Evolutionary conservation across 2,113 vertebrate genomes (phyloP).

Genomic region (Ictidomys tridecemlineatus): DNA sequence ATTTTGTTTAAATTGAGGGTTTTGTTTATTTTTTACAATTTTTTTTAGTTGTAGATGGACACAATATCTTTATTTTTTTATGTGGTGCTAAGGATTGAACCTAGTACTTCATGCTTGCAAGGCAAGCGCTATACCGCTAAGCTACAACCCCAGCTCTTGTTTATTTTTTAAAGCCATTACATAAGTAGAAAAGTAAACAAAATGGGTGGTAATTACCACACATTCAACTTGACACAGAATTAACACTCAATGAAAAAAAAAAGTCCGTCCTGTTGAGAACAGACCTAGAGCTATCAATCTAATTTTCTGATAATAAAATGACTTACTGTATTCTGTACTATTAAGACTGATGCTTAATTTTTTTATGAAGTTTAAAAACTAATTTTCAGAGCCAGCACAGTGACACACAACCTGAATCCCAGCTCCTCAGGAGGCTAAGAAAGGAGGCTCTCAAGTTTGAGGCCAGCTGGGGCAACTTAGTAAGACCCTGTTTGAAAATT

Average conservation of each 20-base stretch:
- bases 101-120: too few species aligned
- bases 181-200: slow-evolving; percentile 8
- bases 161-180: neutral
- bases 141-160: neutral
- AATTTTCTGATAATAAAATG: slow-evolving; percentile 22
- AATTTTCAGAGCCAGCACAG: neutral
- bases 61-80: too few species aligned
- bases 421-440: too few species aligned
- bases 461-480: neutral
- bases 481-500: too few species aligned
- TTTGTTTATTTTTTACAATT: neutral
- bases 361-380: slow-evolving; percentile 21
- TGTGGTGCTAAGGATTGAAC: too few species aligned
- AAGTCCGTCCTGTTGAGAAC: neutral
- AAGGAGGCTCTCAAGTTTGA: too few species aligned
- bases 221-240: neutral
- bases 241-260: neutral
- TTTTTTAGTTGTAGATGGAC: too few species aligned
- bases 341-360: neutral
- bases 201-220: slow-evolving; percentile 35
- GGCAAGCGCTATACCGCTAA: too few species aligned
- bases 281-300: neutral
- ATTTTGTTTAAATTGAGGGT: slow-evolving; percentile 19
- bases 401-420: too few species aligned
- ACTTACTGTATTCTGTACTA: neutral